A percentile compares a stretch with the other conserved stretches of the same genome.
Evolutionary conservation across 2,888 invertebrate genomes (phyloP).

Genomic region (Cactoblastis cactorum): DNA sequence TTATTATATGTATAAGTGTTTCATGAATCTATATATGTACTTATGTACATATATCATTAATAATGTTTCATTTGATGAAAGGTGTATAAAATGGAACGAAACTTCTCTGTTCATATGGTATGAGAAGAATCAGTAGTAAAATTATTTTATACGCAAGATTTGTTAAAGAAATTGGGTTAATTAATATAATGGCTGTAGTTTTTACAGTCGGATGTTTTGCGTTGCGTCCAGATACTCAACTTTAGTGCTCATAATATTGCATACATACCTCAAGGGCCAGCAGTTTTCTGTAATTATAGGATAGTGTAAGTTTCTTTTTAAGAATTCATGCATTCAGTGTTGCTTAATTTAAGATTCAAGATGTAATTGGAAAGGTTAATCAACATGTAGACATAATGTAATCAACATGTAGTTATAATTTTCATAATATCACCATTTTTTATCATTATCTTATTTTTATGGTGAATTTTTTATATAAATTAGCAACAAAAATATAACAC

Average conservation of each 20-base stretch:
- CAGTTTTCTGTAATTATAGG: neutral
- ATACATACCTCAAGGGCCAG: neutral
- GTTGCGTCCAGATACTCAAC: neutral
- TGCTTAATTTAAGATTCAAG: neutral
- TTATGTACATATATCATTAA: too few species aligned
- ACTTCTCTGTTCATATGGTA: neutral
- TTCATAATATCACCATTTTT: too few species aligned
- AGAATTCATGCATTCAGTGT: neutral
- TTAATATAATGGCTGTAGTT: neutral
- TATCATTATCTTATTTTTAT: too few species aligned
- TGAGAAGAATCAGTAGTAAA: neutral
- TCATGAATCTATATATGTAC: too few species aligned
- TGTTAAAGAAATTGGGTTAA: slow-evolving; percentile 5
- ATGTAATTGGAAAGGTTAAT: neutral
- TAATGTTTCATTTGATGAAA: too few species aligned
- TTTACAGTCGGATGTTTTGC: neutral
- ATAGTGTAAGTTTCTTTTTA: neutral
- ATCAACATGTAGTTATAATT: too few species aligned
- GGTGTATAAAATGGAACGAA: too few species aligned
- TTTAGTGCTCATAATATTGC: neutral
- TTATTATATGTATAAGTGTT: too few species aligned
- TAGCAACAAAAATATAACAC: too few species aligned
- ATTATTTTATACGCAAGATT: slow-evolving; percentile 1
- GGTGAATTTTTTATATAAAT: too few species aligned
- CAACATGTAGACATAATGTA: too few species aligned